Percentiles rank a stretch among this genome's conserved stretches.
These are phyloP conservation scores for Dynastes grantii DNA, from an alignment of 2,888 invertebrate species.

Conservation along the genomic window DNA sequence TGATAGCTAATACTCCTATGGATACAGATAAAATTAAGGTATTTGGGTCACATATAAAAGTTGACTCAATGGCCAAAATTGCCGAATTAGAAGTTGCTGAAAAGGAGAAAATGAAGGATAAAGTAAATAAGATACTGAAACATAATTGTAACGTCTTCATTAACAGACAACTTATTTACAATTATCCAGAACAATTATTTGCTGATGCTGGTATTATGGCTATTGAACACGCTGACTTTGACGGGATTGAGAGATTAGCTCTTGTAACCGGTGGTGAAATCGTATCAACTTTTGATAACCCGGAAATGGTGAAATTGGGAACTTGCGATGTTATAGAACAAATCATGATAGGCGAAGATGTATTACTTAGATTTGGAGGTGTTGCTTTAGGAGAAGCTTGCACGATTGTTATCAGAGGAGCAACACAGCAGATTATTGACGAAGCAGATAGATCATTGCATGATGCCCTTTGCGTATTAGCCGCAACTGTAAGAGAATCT, in stretches of 20 bases:
- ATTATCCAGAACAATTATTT: conserved; percentile 99
- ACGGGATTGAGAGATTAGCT: conserved; percentile 97
- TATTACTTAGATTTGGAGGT: conserved; percentile 93
- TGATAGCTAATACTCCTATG: conserved; percentile 99
- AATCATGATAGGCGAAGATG: conserved; percentile 99
- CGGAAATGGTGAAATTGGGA: conserved; percentile 92
- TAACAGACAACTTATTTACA: conserved; percentile 99
- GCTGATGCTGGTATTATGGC: conserved; percentile 99
- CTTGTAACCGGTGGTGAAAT: conserved; percentile 99
- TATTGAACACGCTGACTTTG: conserved; percentile 99
- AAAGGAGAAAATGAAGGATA: conserved; percentile 99
- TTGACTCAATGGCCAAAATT: conserved; percentile 94
- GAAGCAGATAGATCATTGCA: conserved; percentile 99
- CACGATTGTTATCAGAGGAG: conserved; percentile 96
- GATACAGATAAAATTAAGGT: conserved; percentile 99
- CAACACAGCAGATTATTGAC: conserved; percentile 98
- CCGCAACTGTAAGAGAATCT: conserved; percentile 95
- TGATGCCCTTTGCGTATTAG: conserved; percentile 97
- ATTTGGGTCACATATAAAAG: conserved; percentile 96
- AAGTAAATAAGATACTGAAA: conserved; percentile 95
- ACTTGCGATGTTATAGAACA: conserved; percentile 97
- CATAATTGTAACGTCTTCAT: conserved; percentile 99
- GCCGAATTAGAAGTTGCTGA: conserved; percentile 98
- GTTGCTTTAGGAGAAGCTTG: conserved; percentile 97
- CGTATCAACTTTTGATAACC: conserved; percentile 97